Base-by-base conservation (phyloP, 2,888 invertebrate species). In the Tenthredo mesomela region DNA sequence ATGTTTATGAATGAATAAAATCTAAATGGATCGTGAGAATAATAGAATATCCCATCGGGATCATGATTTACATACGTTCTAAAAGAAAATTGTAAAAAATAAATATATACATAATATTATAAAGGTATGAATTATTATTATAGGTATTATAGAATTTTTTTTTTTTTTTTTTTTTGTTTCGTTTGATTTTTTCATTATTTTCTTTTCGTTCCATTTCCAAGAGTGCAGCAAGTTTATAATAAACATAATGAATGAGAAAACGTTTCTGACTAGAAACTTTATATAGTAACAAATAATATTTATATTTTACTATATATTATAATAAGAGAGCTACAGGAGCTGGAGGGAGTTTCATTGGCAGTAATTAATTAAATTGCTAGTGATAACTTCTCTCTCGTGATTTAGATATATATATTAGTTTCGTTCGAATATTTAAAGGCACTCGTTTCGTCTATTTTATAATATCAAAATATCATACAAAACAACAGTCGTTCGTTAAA, bases 291-390 rank as follows among this genome's bases (percentile, higher is more conserved):
- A 15, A 33, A 67, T 15, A 61, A n/a, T 61, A 61, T 61, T 21
- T n/a, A 43, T 21, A 40, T 7, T 61, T 15, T 61, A 33, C 12
- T 12, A 58, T 78, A 58, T 78, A 37, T 50, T 54, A 29, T 71
- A 89, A 89, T 90, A 88, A 88, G 91, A 89, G 89, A 92, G 90
- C 91, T 91, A 90, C 91, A 91, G 91, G 91, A 92, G 92, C 89
- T 89, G 90, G 89, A 90, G 91, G 89, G 91, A 91, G 91, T 92
- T 91, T 91, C 87, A 87, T 89, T 90, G 91, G 91, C 90, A 92
- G 91, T 92, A 89, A 78, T 71, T 71, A 84, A 67, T 33, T 29
- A 29, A 70, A 67, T 82, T 70, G 29, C 70, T 80, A 58, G 21
- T 61, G 29, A 71, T 37, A 73, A 43, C 12, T 15, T 73, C 73